Percentiles rank a stretch among this genome's conserved stretches.
Conservation (phyloP, 2,797 vertebrate species). For the Coilia nasus region DNA sequence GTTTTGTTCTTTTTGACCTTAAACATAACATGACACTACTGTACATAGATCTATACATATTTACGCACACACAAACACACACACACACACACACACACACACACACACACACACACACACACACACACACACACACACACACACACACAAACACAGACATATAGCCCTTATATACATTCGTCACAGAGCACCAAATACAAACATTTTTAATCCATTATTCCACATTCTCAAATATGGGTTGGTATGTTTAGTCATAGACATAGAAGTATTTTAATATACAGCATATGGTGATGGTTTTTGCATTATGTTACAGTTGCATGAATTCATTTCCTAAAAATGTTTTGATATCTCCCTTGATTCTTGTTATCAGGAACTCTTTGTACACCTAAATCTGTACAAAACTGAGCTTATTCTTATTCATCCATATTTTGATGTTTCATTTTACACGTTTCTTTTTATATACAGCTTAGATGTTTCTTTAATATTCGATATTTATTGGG, state of each 20-base stretch:
- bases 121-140: neutral
- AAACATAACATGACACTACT: neutral
- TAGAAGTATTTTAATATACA: neutral
- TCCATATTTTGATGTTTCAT: no score
- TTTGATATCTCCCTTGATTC: neutral
- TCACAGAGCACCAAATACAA: neutral
- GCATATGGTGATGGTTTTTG: neutral
- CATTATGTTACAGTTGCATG: neutral
- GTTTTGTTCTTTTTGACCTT: neutral
- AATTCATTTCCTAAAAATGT: neutral
- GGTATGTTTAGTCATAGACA: neutral
- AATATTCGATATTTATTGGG: no score
- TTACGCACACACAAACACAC: neutral
- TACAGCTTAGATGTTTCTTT: no score
- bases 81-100: neutral
- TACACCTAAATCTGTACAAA: neutral
- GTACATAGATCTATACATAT: neutral
- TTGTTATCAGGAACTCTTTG: neutral
- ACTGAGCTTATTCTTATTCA: neutral
- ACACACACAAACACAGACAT: neutral
- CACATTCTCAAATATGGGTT: neutral
- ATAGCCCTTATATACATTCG: neutral
- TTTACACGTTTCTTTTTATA: no score
- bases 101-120: no score
- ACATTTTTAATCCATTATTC: neutral